These are phyloP conservation scores for Drosophila bipectinata DNA, from an alignment of 1,140 invertebrate species.

Conservation along the genomic window DNA sequence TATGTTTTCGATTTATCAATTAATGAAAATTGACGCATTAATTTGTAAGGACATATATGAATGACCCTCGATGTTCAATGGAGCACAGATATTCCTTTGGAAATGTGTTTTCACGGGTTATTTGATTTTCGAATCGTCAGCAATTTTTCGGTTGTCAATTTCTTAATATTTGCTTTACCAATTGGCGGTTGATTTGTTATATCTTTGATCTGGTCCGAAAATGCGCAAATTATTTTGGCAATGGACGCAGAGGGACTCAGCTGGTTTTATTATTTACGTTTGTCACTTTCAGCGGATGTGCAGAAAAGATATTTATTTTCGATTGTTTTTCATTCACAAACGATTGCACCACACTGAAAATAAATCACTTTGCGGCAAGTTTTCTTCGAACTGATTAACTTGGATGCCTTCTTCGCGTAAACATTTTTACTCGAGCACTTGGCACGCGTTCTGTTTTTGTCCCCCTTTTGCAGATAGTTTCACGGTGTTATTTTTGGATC, in stretches of 20 bases:
- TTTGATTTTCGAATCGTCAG: slow-evolving; percentile 18
- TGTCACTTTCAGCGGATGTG: slow-evolving; percentile 31
- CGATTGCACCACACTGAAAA: slow-evolving; percentile 29
- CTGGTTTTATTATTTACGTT: slow-evolving; percentile 31
- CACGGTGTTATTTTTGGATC: slow-evolving; percentile 54
- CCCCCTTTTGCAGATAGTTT: slow-evolving; percentile 48
- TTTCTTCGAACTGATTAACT: slow-evolving; percentile 41
- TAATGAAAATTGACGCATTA: slow-evolving; percentile 11
- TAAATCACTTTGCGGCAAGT: slow-evolving; percentile 31
- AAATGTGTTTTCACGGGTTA: slow-evolving; percentile 27
- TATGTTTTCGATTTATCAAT: slow-evolving; percentile 14
- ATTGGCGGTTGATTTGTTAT: slow-evolving; percentile 64
- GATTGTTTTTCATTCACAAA: slow-evolving; percentile 32
- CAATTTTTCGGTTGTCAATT: slow-evolving; percentile 57
- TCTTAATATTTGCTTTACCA: slow-evolving; percentile 58
- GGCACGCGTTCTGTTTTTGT: slow-evolving; percentile 60
- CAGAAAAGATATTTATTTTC: slow-evolving; percentile 37
- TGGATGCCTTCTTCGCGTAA: slow-evolving; percentile 26
- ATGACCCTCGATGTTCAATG: not conserved
- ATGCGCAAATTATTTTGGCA: slow-evolving; percentile 42
- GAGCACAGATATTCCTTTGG: slow-evolving; percentile 4
- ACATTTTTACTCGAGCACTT: slow-evolving; percentile 55
- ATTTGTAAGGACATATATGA: not conserved
- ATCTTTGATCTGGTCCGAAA: slow-evolving; percentile 59
- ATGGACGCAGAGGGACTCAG: not conserved